Conservation (phyloP, 1,140 invertebrate genomes). For the Trichogramma pretiosum region DNA sequence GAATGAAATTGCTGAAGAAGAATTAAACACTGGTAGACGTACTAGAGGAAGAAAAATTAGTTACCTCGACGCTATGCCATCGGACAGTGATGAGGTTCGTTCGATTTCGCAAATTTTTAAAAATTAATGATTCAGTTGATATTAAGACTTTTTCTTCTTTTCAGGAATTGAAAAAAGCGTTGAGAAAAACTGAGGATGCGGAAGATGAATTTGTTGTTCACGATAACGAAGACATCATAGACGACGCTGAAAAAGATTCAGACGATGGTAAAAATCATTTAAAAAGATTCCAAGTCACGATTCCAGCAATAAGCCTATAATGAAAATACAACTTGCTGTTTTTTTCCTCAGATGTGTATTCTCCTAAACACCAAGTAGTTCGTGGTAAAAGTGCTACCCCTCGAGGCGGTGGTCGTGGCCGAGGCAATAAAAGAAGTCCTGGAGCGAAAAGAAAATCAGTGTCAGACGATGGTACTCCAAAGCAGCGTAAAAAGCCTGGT, state of each 20-base stretch:
- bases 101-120: neutral
- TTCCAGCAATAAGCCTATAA: neutral
- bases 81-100: slow-evolving; percentile 54
- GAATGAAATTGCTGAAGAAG: slow-evolving; percentile 36
- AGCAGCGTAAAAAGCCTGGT: slow-evolving; percentile 39
- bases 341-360: slow-evolving; percentile 37
- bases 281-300: neutral
- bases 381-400: slow-evolving; percentile 32
- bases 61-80: slow-evolving; percentile 58
- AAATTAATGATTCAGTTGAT: neutral
- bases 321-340: neutral
- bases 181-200: slow-evolving; percentile 45
- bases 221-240: slow-evolving; percentile 44
- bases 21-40: slow-evolving; percentile 43
- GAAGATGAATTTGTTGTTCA: slow-evolving; percentile 50
- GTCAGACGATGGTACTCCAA: slow-evolving; percentile 33
- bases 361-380: slow-evolving; percentile 35
- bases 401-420: slow-evolving; percentile 33
- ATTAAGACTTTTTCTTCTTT: slow-evolving; percentile 3
- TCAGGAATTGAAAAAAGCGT: slow-evolving; percentile 42
- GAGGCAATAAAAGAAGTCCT: slow-evolving; percentile 35
- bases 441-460: slow-evolving; percentile 29
- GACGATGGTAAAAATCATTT: slow-evolving; percentile 43
- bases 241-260: slow-evolving; percentile 44
- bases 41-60: slow-evolving; percentile 64